phyloP scores from a whole-genome alignment of 1,140 invertebrate genomes.

The Ectropis grisescens region DNA sequence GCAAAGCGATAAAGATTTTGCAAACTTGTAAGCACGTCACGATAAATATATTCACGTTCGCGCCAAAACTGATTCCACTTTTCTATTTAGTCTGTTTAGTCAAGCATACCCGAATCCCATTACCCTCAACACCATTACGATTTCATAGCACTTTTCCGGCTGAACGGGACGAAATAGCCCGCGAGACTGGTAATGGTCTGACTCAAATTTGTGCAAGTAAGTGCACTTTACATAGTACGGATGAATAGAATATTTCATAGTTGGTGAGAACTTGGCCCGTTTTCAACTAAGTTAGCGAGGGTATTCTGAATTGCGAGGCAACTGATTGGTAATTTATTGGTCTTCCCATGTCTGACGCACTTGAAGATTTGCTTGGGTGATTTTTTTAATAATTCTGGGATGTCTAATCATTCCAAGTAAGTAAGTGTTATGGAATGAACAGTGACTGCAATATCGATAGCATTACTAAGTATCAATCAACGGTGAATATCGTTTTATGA shows the following conservation, averaged over 20 bases:
- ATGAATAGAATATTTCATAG: slow-evolving; percentile 36
- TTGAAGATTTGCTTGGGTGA: too few relatives aligned
- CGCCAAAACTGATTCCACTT: too few relatives aligned
- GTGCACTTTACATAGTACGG: slow-evolving; percentile 20
- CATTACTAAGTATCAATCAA: too few relatives aligned
- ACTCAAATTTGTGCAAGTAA: slow-evolving; percentile 29
- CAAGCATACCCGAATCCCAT: slow-evolving; percentile 13
- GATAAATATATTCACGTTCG: too few relatives aligned
- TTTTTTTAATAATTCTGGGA: too few relatives aligned
- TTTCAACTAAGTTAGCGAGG: slow-evolving; percentile 24
- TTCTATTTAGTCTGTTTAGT: slow-evolving; percentile 7
- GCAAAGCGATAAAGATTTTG: too few relatives aligned
- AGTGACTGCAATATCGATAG: too few relatives aligned
- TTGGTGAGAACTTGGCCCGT: slow-evolving; percentile 23
- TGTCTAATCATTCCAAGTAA: too few relatives aligned
- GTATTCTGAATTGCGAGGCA: slow-evolving; percentile 10
- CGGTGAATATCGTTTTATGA: too few relatives aligned
- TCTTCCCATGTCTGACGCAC: background rate
- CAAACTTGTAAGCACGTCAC: too few relatives aligned
- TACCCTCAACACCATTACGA: slow-evolving; percentile 14
- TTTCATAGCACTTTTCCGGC: slow-evolving; percentile 25
- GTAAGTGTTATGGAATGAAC: too few relatives aligned
- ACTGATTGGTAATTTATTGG: slow-evolving; percentile 27
- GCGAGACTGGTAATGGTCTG: slow-evolving; percentile 15
- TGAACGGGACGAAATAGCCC: slow-evolving; percentile 19